phyloP scores from a whole-genome alignment of 2,797 vertebrate species.

The Clarias fuscus region DNA sequence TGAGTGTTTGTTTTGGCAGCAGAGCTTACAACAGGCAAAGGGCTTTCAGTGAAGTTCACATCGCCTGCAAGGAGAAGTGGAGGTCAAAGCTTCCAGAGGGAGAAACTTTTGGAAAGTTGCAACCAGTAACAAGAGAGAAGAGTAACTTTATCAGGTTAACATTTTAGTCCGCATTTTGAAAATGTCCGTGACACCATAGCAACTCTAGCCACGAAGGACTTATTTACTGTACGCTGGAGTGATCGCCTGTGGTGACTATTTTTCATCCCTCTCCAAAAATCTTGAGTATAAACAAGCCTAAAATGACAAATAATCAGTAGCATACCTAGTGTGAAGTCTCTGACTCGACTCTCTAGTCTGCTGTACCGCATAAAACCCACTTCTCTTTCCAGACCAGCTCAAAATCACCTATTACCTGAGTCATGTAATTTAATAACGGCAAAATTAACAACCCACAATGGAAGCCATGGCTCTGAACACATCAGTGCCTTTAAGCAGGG shows the following conservation, averaged over 20 bases:
- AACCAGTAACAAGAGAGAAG: neutral
- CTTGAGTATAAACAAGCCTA: neutral
- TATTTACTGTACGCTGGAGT: neutral
- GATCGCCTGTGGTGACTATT: conserved; percentile 1
- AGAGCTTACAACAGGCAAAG: neutral
- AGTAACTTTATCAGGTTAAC: neutral
- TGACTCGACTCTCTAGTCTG: neutral
- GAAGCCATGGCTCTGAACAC: conserved; percentile 47
- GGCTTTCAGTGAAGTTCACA: neutral
- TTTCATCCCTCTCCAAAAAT: conserved; percentile 7
- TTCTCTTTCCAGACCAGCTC: conserved; percentile 18
- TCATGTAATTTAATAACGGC: conserved; percentile 65
- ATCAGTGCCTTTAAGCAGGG: conserved; percentile 28
- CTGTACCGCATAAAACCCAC: conserved; percentile 17
- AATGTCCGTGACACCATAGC: neutral
- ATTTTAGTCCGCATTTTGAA: neutral
- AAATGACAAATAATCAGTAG: conserved; percentile 17
- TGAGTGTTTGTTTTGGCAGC: neutral
- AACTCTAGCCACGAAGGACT: neutral
- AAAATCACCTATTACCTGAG: conserved; percentile 62
- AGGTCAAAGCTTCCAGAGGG: neutral
- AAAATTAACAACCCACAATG: conserved; percentile 63
- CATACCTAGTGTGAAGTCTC: neutral
- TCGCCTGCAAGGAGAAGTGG: neutral
- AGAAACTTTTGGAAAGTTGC: neutral